phyloP scores from a whole-genome alignment of 1,140 invertebrate genomes.

The Hirudo medicinalis region DNA sequence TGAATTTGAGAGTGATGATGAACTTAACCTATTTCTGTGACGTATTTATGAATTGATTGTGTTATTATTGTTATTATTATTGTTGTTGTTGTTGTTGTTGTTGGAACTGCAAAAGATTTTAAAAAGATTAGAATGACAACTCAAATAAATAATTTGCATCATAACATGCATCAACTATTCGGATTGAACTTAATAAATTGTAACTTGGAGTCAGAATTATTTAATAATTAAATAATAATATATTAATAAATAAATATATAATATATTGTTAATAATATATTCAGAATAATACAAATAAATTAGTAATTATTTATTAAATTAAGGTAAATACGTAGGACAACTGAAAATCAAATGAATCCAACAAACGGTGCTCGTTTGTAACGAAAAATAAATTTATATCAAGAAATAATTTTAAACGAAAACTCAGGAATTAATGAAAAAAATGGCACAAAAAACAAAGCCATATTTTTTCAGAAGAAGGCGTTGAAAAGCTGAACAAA shows the following conservation, averaged over 20 bases:
- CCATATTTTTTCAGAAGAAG: too few relatives aligned
- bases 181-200: neutral
- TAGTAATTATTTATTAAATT: too few relatives aligned
- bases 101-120: neutral
- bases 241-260: neutral
- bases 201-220: too few relatives aligned
- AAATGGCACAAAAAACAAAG: too few relatives aligned
- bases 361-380: neutral
- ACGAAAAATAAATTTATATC: neutral
- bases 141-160: neutral
- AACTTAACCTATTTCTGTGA: neutral
- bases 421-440: too few relatives aligned
- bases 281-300: too few relatives aligned
- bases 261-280: too few relatives aligned
- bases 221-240: neutral
- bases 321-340: too few relatives aligned
- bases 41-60: neutral
- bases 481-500: too few relatives aligned
- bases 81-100: neutral
- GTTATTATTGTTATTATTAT: slow-evolving; percentile 3
- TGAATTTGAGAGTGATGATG: neutral
- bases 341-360: too few relatives aligned
- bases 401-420: neutral
- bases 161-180: neutral
- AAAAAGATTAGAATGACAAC: neutral